Evolutionary conservation across 2,113 vertebrate species (phyloP).

Genomic region (Nibea albiflora): DNA sequence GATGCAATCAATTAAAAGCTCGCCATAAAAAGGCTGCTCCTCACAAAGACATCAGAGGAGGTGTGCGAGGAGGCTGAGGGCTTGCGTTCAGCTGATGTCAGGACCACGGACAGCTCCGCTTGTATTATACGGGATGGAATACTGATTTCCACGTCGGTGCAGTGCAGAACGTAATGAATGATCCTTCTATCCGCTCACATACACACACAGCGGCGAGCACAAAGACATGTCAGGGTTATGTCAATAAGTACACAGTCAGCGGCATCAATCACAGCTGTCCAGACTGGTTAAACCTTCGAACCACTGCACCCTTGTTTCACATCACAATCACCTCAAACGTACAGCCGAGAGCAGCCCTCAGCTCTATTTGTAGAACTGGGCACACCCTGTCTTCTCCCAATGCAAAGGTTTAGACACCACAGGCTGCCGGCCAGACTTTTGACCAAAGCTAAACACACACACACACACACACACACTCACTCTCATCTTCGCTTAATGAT

Average conservation of each 20-base stretch:
- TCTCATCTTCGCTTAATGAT: background rate
- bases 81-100: constrained; percentile 32
- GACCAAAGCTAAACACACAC: background rate
- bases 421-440: constrained; percentile 2
- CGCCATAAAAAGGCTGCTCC: constrained; percentile 18
- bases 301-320: background rate
- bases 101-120: constrained; percentile 49
- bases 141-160: constrained; percentile 9
- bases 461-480: background rate
- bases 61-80: background rate
- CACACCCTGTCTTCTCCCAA: constrained; percentile 9
- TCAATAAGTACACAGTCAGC: constrained; percentile 63
- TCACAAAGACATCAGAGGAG: constrained; percentile 15
- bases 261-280: constrained; percentile 64
- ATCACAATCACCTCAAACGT: background rate
- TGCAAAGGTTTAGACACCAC: background rate
- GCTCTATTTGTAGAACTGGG: background rate
- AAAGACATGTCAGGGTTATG: constrained; percentile 38
- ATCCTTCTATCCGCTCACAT: background rate
- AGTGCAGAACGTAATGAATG: background rate
- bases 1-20: constrained; percentile 65
- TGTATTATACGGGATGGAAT: background rate
- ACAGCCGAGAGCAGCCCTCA: background rate
- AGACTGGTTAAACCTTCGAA: constrained; percentile 17
- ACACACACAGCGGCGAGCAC: constrained; percentile 24